Percentiles rank a stretch among this genome's conserved stretches.
Evolutionary conservation across 53 echinoderm and acorn worm species (phyloP).

Genomic region (Echinometra lucunter): DNA sequence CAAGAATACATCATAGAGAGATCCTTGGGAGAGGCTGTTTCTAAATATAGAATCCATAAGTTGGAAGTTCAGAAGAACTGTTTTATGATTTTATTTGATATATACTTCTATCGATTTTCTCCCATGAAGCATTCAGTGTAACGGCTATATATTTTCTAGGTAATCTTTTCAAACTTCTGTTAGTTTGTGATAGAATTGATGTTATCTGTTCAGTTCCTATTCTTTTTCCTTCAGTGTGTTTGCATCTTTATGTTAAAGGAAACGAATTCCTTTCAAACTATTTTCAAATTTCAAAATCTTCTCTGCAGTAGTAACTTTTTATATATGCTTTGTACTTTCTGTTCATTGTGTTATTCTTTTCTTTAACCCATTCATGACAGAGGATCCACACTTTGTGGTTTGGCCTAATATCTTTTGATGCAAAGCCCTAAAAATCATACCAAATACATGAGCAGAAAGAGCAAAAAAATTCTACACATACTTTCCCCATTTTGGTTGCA

Average conservation of each 20-base stretch:
- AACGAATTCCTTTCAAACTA: not conserved
- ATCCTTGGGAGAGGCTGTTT: no score
- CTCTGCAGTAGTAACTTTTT: not conserved
- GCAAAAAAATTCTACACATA: no score
- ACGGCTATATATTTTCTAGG: conserved; percentile 51
- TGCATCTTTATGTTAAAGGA: no score
- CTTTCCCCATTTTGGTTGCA: no score
- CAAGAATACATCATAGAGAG: not conserved
- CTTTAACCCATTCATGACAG: not conserved
- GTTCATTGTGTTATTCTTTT: not conserved
- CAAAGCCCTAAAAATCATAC: no score
- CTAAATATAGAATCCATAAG: no score
- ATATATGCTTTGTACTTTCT: not conserved
- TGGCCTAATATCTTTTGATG: no score
- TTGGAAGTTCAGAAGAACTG: no score
- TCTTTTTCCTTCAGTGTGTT: not conserved
- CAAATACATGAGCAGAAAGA: no score
- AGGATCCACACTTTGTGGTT: no score
- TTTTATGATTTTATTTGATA: not conserved
- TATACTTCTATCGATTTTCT: not conserved
- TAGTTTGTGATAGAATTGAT: not conserved
- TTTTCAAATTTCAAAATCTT: not conserved
- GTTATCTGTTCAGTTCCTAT: not conserved
- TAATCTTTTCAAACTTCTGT: not conserved
- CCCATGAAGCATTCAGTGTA: conserved; percentile 56